Evolutionary conservation across 2,888 invertebrate species (phyloP).

Genomic region (Venusia cambrica): DNA sequence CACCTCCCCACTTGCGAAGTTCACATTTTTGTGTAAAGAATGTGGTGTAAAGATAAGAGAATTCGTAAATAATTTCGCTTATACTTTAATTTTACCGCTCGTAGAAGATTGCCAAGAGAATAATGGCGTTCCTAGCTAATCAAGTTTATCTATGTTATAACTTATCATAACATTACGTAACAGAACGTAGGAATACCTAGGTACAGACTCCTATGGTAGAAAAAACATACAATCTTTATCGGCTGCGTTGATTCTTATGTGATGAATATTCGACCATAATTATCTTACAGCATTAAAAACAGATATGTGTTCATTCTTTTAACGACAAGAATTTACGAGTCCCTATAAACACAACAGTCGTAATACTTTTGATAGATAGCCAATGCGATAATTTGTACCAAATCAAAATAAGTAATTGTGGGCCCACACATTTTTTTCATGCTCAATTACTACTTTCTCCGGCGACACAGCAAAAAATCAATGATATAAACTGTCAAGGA

Average conservation of each 20-base stretch:
- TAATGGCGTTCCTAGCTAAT: not conserved
- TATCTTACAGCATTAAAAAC: not conserved
- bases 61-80: conserved; percentile 31
- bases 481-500: no score
- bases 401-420: conserved; percentile 49
- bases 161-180: no score
- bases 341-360: conserved; percentile 32
- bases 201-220: no score
- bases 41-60: conserved; percentile 41
- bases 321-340: conserved; percentile 26
- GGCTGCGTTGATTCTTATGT: no score
- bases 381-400: conserved; percentile 37
- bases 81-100: conserved; percentile 24
- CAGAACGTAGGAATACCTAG: no score
- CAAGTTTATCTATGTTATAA: no score
- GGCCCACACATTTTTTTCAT: no score
- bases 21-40: conserved; percentile 46
- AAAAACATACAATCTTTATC: no score
- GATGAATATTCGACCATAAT: no score
- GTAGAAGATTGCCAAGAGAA: conserved; percentile 18
- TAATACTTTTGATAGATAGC: conserved; percentile 46
- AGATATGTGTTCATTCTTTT: conserved; percentile 1
- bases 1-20: conserved; percentile 37
- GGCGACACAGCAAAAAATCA: no score
- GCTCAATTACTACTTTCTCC: no score